Base-by-base conservation (phyloP, 2,888 invertebrate genomes). In the Acanthoscelides obtectus region DNA sequence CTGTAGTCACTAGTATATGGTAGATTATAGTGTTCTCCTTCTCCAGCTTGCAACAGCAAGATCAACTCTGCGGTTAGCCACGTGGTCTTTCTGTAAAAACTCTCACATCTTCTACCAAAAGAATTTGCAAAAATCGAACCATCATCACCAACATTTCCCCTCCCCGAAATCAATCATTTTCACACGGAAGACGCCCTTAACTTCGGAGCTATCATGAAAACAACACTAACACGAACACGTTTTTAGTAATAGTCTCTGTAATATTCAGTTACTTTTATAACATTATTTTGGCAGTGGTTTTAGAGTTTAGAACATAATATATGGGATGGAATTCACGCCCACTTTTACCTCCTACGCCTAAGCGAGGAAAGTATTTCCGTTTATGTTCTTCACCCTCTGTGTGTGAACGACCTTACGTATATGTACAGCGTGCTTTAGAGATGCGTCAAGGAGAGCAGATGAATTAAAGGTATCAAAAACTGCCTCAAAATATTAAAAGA, bases 221-320 rank as follows among this genome's bases (percentile, higher is more conserved):
- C 76, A 76, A 76, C 75, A 75, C 77, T 74, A 72, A 74, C 74
- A 75, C 71, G 75, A 74, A 70, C 74, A 75, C 73, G 74, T 73
- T 73, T 63, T 71, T 71, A 70, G 76, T 78, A 76, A 78, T 80
- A 80, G 79, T 79, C 80, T 73, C 71, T 78, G 75, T 78, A 20
- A 22, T 68, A 27, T 68, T 68, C 25, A 27, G 4, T 68, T 68
- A 66, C 21, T 21, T n/a, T 80, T 79, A 80, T 80, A 80, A 72
- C 71, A 69, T 73, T 70, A 70, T 81, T 79, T 78, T 83, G 83
- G 83, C 84, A 84, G 83, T 84, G 82, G 81, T 82, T 79, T 79
- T 82, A 82, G 81, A 81, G 80, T 82, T 84, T 82, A 75, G 77
- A 78, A 78, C 77, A 73, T 77, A 73, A 70, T 72, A 71, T 45